Percentiles rank a stretch among this genome's conserved stretches.
These are phyloP conservation scores for Chloroclysta siterata DNA, from an alignment of 2,888 invertebrate genomes.

Conservation along the genomic window DNA sequence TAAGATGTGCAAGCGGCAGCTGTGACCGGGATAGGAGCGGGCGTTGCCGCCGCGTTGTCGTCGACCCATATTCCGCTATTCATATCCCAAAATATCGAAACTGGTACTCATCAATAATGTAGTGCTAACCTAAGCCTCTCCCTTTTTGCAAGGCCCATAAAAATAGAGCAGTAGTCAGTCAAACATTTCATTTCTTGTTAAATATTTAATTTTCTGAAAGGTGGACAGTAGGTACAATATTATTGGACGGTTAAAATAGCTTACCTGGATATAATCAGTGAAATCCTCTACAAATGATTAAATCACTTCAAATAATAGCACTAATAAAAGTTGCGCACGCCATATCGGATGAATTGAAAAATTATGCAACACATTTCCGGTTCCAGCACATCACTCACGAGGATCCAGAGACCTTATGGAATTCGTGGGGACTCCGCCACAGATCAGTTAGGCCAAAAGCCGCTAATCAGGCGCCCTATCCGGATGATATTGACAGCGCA, in stretches of 20 bases:
- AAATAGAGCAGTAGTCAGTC: constrained; percentile 5
- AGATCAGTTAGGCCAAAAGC: constrained; percentile 48
- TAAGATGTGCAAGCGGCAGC: constrained; percentile 49
- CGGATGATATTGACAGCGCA: constrained; percentile 82
- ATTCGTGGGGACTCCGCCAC: constrained; percentile 38
- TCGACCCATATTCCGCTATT: constrained; percentile 78
- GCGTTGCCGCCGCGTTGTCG: constrained; percentile 76
- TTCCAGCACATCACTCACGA: constrained; percentile 61
- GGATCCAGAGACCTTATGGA: constrained; percentile 25
- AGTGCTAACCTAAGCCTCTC: background rate
- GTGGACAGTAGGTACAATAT: background rate
- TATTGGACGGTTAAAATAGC: constrained; percentile 1
- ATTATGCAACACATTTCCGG: constrained; percentile 63
- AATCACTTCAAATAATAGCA: constrained; percentile 42
- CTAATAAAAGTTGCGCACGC: constrained; percentile 47
- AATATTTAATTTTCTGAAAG: background rate
- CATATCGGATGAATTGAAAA: constrained; percentile 45
- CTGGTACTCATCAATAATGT: constrained; percentile 31
- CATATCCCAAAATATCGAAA: constrained; percentile 82
- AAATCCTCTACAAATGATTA: constrained; percentile 41
- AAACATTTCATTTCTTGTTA: background rate
- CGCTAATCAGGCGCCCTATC: constrained; percentile 79
- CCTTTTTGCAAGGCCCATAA: background rate
- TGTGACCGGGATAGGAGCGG: constrained; percentile 79
- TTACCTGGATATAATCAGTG: constrained; percentile 26